Evolutionary conservation across 1,140 invertebrate species (phyloP).

Genomic region (Euura lappo): DNA sequence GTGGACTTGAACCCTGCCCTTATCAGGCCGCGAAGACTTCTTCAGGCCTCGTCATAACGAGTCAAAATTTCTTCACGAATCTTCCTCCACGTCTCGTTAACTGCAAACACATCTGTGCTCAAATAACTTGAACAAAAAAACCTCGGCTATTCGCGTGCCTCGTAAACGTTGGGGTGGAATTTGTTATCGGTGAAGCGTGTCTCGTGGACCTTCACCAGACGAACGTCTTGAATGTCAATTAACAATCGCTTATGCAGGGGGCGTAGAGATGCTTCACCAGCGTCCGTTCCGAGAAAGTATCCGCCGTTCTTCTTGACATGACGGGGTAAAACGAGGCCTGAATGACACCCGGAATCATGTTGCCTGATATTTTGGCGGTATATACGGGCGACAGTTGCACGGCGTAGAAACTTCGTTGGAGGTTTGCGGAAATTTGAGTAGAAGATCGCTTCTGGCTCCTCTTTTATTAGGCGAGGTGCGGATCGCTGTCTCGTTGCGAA

Average conservation of each 20-base stretch:
- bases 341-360: slow-evolving; percentile 5
- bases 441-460: no score
- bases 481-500: no score
- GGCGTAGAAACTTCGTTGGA: slow-evolving; percentile 6
- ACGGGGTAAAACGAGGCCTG: not conserved
- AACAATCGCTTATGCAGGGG: not conserved
- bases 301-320: not conserved
- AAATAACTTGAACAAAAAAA: no score
- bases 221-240: not conserved
- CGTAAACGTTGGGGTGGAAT: not conserved
- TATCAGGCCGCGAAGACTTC: no score
- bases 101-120: no score
- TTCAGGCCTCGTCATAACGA: no score
- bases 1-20: no score
- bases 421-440: not conserved
- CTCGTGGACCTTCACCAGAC: not conserved
- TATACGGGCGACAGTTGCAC: not conserved
- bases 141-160: no score
- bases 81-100: no score
- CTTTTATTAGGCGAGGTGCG: no score
- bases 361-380: not conserved
- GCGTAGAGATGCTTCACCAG: not conserved
- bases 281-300: not conserved
- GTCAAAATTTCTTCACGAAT: no score
- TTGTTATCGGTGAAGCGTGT: slow-evolving; percentile 2